Conservation (phyloP, 1,140 invertebrate genomes). For the Drosophila malerkotliana region DNA sequence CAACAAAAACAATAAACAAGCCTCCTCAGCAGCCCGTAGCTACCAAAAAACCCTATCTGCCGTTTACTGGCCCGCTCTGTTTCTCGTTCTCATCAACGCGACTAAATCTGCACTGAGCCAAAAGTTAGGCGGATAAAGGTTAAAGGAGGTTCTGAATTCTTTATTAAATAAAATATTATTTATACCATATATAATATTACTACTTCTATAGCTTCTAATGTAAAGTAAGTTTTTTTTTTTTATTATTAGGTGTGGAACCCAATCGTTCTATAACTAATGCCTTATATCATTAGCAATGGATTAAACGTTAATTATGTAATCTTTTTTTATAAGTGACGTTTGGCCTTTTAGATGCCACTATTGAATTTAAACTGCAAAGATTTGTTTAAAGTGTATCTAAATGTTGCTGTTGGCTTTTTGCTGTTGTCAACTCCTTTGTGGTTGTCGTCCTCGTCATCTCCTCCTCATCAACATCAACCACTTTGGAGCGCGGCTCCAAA, state of each 20-base stretch:
- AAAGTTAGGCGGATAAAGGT: background rate
- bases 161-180: too few species aligned
- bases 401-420: constrained; percentile 29
- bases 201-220: too few species aligned
- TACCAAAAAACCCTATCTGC: constrained; percentile 54
- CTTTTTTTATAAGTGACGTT: background rate
- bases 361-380: constrained; percentile 16
- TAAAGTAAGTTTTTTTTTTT: too few species aligned
- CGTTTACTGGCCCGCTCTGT: constrained; percentile 16
- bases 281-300: background rate
- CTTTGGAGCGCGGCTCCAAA: constrained; percentile 18
- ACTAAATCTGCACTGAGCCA: constrained; percentile 27
- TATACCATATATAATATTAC: too few species aligned
- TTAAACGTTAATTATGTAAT: background rate
- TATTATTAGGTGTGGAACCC: too few species aligned
- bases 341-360: background rate
- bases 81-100: constrained; percentile 37
- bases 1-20: constrained; percentile 59
- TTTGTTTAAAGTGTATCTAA: constrained; percentile 31
- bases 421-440: constrained; percentile 59
- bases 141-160: background rate
- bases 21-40: constrained; percentile 73
- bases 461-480: constrained; percentile 60
- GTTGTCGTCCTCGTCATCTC: constrained; percentile 54
- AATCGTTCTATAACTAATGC: too few species aligned